phyloP scores from a whole-genome alignment of 1,140 invertebrate genomes.

The Sinonovacula constricta region DNA sequence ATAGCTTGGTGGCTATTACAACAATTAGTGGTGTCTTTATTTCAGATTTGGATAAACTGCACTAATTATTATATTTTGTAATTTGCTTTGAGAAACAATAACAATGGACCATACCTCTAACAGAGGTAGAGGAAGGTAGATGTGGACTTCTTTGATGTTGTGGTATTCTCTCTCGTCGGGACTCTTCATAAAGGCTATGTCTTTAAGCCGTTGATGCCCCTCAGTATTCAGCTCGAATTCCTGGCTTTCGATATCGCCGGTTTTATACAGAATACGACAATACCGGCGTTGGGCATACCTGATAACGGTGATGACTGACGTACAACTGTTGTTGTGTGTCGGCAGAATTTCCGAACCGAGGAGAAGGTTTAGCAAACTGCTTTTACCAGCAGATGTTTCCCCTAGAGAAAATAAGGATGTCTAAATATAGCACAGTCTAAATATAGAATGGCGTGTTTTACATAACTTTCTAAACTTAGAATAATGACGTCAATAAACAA shows the following conservation, averaged over 20 bases:
- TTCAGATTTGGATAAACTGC: no score
- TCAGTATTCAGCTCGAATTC: constrained; percentile 39
- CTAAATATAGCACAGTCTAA: no score
- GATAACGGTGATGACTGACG: constrained; percentile 68
- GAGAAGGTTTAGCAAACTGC: constrained; percentile 68
- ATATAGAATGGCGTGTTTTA: no score
- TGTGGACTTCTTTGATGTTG: constrained; percentile 59
- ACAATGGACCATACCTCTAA: constrained; percentile 62
- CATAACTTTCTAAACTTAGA: no score
- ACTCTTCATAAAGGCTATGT: constrained; percentile 53
- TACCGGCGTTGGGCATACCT: constrained; percentile 47
- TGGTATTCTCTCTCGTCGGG: constrained; percentile 50
- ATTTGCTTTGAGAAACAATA: no score
- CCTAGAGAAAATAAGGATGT: no score
- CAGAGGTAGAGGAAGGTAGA: constrained; percentile 61
- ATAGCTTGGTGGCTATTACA: no score
- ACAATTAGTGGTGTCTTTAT: no score
- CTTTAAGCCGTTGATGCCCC: constrained; percentile 29
- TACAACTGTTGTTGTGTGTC: constrained; percentile 64
- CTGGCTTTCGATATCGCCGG: constrained; percentile 1
- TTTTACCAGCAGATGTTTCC: constrained; percentile 74
- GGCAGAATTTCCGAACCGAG: constrained; percentile 69
- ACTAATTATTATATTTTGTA: no score
- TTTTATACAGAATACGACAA: constrained; percentile 52
- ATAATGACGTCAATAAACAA: no score